Base-by-base conservation (phyloP, 2,888 invertebrate genomes). In the Cyclophora punctaria region DNA sequence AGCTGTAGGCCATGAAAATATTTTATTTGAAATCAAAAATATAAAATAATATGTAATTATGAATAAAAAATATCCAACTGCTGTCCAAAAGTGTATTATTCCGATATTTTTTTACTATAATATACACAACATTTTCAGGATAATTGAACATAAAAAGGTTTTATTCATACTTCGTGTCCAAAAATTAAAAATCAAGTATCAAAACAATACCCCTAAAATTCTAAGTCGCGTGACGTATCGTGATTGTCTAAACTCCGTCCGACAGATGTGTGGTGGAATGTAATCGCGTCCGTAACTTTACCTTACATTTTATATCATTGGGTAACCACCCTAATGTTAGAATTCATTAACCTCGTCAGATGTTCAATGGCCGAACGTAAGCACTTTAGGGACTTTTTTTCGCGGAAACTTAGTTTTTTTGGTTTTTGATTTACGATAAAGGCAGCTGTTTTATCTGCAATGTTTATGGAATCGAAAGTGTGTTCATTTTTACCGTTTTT, bases 221-320 rank as follows among this genome's bases (percentile, higher is more conserved):
- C 54, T 57, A 76, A 82, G 80, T 88, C 84, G 87, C 87, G 86
- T 88, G 87, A 76, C 84, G 79, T 85, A 86, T 87, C 85, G 87
- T 88, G 87, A 87, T 88, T 88, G 87, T 84, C 85, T 86, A 84
- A 84, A 80, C 82, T 74, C 80, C 82, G 85, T 74, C 80, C 82
- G 85, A 87, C 87, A 88, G 87, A 86, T 88, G 87, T 86, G 84
- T 87, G 83, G 75, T 78, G 87, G 87, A 84, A 88, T 88, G 84
- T 87, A 85, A 84, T 84, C 80, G 84, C 83, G 81, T 66, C 69
- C 77, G 78, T 75, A 80, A 83, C 77, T 82, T 78, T 82, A 80
- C 77, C 73, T 67, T 76, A 78, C 80, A 83, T 80, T 85, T 83
- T 80, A 80, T 85, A 85, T 80, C 83, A 81, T 63, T 80, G 67